phyloP scores from a whole-genome alignment of 2,797 vertebrate genomes.

The Manis crassicaudata region DNA sequence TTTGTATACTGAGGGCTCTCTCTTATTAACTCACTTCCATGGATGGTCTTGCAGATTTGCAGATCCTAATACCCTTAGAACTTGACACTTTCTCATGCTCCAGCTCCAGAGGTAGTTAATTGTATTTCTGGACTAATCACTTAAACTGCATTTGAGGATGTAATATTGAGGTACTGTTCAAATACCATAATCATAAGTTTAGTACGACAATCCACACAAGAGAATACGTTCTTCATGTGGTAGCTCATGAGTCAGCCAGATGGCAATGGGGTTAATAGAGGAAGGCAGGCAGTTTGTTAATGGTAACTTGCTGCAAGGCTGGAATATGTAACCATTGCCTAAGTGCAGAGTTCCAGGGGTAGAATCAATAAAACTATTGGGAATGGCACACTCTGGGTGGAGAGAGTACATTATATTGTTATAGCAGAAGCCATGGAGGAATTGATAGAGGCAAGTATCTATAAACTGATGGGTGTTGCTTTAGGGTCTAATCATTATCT shows the following conservation, averaged over 20 bases:
- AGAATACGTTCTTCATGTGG: background rate
- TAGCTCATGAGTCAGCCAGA: background rate
- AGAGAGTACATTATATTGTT: background rate
- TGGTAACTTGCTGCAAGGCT: background rate
- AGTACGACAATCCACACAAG: background rate
- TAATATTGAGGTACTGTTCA: background rate
- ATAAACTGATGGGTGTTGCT: background rate
- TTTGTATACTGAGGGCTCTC: background rate
- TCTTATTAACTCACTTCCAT: background rate
- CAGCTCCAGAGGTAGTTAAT: background rate
- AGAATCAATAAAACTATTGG: background rate
- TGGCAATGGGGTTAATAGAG: background rate
- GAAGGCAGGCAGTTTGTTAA: background rate
- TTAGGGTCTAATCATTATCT: background rate
- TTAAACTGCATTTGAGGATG: background rate
- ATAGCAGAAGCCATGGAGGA: background rate
- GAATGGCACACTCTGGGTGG: background rate
- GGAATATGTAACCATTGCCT: background rate
- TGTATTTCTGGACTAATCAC: background rate
- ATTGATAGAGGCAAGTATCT: background rate
- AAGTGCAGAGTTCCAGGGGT: background rate
- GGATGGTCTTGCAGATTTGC: background rate
- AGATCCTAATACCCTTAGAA: background rate
- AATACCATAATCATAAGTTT: no score
- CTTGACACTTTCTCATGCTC: background rate